A percentile compares a stretch with the other conserved stretches of the same genome.
These are phyloP conservation scores for Typhlomys cinereus DNA, from an alignment of 2,113 vertebrate species.

Conservation along the genomic window DNA sequence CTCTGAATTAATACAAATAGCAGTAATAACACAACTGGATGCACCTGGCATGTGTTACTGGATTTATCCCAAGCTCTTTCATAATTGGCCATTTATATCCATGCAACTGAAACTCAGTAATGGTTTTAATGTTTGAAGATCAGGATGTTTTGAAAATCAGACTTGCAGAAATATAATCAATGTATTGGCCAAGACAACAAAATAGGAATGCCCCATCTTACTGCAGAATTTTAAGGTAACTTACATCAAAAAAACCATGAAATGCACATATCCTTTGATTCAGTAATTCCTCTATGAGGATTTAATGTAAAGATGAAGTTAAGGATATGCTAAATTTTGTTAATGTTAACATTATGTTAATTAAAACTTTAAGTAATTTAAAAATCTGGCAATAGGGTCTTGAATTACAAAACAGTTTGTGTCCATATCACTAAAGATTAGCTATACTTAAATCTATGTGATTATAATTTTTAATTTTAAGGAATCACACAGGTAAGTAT, in stretches of 20 bases:
- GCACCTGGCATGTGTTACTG: constrained; percentile 62
- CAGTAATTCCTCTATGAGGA: constrained; percentile 9
- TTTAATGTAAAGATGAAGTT: constrained; percentile 16
- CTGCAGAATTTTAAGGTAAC: neutral
- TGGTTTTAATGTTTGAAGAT: constrained; percentile 60
- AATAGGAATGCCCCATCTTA: neutral
- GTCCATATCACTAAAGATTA: neutral
- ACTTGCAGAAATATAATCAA: constrained; percentile 55
- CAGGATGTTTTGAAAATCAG: constrained; percentile 59
- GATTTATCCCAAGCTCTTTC: constrained; percentile 61
- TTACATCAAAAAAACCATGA: neutral
- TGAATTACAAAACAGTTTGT: neutral
- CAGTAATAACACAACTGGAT: constrained; percentile 62
- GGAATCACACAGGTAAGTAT: neutral
- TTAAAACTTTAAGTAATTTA: neutral
- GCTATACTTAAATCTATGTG: neutral
- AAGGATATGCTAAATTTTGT: neutral
- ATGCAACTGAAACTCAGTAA: constrained; percentile 39
- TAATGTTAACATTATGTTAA: neutral
- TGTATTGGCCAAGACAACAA: neutral
- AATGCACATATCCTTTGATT: neutral
- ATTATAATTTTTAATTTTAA: neutral
- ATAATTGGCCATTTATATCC: constrained; percentile 60
- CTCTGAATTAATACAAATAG: constrained; percentile 68
- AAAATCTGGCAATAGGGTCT: neutral